These are phyloP conservation scores for Oenanthe melanoleuca DNA, from an alignment of 2,113 vertebrate genomes.

Conservation along the genomic window DNA sequence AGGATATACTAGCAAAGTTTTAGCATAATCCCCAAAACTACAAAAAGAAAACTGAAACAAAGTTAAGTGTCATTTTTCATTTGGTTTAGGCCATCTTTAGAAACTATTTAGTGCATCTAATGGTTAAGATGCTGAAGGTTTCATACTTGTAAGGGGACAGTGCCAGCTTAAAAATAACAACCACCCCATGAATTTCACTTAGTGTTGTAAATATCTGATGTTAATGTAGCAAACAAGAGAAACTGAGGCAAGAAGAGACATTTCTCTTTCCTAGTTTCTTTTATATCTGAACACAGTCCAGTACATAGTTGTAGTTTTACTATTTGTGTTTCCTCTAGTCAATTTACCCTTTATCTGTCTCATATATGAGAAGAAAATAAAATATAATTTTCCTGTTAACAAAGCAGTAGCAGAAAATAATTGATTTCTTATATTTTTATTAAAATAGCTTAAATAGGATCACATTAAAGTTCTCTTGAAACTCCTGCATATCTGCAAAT, in stretches of 20 bases:
- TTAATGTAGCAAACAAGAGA: background rate
- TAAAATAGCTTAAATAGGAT: background rate
- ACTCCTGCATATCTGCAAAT: background rate
- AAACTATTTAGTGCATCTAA: background rate
- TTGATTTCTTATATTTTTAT: background rate
- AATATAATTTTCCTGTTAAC: background rate
- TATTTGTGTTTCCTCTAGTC: background rate
- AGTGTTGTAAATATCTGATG: background rate
- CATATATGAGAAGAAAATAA: background rate
- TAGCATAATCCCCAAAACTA: background rate
- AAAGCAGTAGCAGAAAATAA: background rate
- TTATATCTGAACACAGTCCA: background rate
- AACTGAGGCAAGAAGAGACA: background rate
- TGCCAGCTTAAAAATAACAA: background rate
- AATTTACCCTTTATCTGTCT: background rate
- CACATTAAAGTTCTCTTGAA: background rate
- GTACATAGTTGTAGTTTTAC: background rate
- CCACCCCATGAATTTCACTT: background rate
- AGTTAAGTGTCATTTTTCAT: background rate
- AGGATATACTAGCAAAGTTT: background rate
- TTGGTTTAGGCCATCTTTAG: background rate
- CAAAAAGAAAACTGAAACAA: background rate
- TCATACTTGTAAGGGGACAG: background rate
- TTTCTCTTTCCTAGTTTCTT: background rate
- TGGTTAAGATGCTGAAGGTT: background rate